Conservation (phyloP, 2,888 invertebrate species). For the Yponomeuta malinellus region DNA sequence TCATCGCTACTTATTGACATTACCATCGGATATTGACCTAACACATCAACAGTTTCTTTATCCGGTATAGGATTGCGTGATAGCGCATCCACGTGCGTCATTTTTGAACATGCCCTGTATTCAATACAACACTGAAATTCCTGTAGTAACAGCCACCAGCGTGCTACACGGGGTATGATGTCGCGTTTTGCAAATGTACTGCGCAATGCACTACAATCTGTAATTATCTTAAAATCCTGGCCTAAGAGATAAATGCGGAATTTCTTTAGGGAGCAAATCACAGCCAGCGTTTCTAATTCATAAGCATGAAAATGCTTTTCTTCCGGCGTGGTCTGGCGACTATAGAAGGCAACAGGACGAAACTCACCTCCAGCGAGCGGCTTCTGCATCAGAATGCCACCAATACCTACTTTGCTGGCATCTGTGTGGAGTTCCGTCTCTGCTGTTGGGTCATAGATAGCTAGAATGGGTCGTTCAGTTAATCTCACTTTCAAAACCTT, state of each 20-base stretch:
- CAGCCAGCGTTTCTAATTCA: slow-evolving; percentile 12
- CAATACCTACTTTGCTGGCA: no score
- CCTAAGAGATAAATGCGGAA: slow-evolving; percentile 25
- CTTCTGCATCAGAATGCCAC: no score
- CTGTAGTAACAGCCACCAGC: slow-evolving; percentile 17
- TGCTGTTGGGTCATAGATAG: no score
- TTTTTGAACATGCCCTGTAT: slow-evolving; percentile 16
- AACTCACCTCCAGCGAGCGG: background rate
- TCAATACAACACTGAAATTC: slow-evolving; percentile 14
- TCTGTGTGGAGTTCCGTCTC: no score
- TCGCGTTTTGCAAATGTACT: slow-evolving; percentile 23
- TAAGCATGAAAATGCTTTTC: slow-evolving; percentile 8
- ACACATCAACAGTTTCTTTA: background rate
- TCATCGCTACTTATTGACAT: slow-evolving; percentile 18
- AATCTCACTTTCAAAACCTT: background rate
- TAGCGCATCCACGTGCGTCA: slow-evolving; percentile 20
- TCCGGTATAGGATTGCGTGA: slow-evolving; percentile 12
- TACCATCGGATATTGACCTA: slow-evolving; percentile 17
- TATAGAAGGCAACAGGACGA: background rate
- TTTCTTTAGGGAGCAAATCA: slow-evolving; percentile 20
- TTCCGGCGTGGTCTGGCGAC: slow-evolving; percentile 1
- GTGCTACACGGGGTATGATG: slow-evolving; percentile 21
- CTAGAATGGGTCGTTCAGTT: no score
- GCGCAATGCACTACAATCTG: slow-evolving; percentile 24
- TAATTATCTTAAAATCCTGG: slow-evolving; percentile 21